Conservation (phyloP, 1,140 invertebrate species). For the Ostrea denselamellosa region DNA sequence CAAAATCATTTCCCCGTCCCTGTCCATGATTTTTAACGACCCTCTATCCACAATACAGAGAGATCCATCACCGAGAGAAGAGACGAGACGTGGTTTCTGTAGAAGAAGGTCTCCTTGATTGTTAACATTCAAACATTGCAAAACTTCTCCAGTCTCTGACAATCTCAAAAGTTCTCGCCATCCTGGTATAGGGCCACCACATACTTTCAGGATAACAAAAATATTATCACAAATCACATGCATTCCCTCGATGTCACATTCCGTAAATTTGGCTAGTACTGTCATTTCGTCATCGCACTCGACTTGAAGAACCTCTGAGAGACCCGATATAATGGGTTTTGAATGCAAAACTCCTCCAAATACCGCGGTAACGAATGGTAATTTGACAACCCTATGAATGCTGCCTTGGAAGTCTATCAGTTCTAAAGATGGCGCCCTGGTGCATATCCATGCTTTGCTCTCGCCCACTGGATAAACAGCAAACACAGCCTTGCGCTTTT, state of each 20-base stretch:
- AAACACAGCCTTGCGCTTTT: neutral
- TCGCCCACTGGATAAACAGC: neutral
- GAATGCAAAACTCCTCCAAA: slow-evolving; percentile 10
- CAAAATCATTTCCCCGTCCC: neutral
- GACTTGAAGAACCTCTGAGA: neutral
- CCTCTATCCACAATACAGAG: slow-evolving; percentile 3
- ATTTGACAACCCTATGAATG: neutral
- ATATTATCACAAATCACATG: neutral
- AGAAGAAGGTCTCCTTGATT: neutral
- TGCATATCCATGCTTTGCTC: slow-evolving; percentile 1
- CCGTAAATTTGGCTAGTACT: neutral
- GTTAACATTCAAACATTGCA: slow-evolving; percentile 8
- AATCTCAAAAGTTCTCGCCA: slow-evolving; percentile 5
- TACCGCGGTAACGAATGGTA: neutral
- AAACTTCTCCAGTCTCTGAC: neutral
- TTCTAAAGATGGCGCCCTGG: neutral
- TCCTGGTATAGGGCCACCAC: neutral
- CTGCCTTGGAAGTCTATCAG: slow-evolving; percentile 10
- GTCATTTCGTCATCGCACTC: neutral
- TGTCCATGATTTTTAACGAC: neutral
- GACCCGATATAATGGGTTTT: neutral
- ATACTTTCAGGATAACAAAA: slow-evolving; percentile 15
- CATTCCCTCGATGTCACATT: neutral
- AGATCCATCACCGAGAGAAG: neutral
- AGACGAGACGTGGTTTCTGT: neutral